These are phyloP conservation scores for Ommatoiulus sabulosus DNA, from an alignment of 2,888 invertebrate species.

Conservation along the genomic window DNA sequence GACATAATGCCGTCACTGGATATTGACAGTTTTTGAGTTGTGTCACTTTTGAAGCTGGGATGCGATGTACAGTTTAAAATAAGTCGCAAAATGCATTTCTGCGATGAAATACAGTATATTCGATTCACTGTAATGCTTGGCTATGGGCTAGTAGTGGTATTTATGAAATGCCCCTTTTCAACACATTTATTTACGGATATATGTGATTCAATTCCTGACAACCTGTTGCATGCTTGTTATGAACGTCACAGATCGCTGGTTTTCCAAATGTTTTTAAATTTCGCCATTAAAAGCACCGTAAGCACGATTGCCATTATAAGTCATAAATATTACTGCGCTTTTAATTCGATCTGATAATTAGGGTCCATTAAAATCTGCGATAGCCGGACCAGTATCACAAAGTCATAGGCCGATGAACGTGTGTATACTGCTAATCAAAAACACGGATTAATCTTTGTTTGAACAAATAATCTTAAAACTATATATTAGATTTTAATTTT, in stretches of 20 bases:
- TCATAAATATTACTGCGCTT: background rate
- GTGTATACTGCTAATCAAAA: background rate
- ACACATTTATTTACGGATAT: background rate
- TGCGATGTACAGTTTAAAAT: too few species aligned
- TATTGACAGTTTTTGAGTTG: too few species aligned
- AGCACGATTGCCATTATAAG: constrained; percentile 22
- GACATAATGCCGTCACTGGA: too few species aligned
- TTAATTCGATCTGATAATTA: constrained; percentile 1
- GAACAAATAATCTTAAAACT: background rate
- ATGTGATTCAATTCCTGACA: background rate
- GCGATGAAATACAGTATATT: too few species aligned
- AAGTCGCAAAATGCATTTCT: too few species aligned
- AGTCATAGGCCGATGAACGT: background rate
- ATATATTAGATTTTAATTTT: background rate
- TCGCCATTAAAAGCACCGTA: background rate
- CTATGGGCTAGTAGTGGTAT: background rate
- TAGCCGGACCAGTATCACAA: background rate
- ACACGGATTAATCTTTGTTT: background rate
- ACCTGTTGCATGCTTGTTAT: background rate
- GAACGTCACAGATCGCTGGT: background rate
- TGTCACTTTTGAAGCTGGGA: too few species aligned
- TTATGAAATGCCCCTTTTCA: background rate
- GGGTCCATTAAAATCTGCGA: background rate
- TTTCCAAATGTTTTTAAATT: background rate
- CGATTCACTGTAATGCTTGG: too few species aligned